Conservation (phyloP, 2,113 vertebrate species). For the Aldabrachelys gigantea region DNA sequence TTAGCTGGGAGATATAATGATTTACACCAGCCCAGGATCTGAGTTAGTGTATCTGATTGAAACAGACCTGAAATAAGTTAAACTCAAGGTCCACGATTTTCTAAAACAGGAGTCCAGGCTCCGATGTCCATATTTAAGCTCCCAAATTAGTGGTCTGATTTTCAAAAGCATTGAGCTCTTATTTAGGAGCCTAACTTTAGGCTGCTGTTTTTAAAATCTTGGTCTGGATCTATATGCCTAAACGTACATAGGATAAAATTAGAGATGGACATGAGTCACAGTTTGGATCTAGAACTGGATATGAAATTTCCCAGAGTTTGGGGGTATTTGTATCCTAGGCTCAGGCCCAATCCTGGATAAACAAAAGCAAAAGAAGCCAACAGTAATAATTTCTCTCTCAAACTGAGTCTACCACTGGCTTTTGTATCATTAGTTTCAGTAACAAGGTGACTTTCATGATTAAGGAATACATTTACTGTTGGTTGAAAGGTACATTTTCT, state of each 20-base stretch:
- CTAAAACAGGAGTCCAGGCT: neutral
- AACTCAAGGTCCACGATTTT: neutral
- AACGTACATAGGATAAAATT: neutral
- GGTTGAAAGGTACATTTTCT: neutral
- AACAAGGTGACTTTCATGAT: constrained; percentile 57
- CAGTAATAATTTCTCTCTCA: neutral
- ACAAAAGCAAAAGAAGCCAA: neutral
- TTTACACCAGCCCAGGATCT: neutral
- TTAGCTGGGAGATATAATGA: neutral
- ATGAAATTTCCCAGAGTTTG: neutral
- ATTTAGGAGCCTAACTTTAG: neutral
- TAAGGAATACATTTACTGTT: constrained; percentile 54
- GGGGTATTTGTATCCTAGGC: neutral
- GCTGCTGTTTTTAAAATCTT: neutral
- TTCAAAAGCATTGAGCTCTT: neutral
- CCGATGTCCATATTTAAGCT: neutral
- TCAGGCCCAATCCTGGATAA: neutral
- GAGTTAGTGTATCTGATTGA: neutral
- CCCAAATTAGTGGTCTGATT: neutral
- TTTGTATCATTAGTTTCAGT: constrained; percentile 56
- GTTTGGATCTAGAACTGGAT: neutral
- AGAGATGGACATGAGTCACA: neutral
- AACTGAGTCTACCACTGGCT: constrained; percentile 62
- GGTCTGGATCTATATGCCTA: neutral
- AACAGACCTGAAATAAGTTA: neutral